Evolutionary conservation across 2,113 vertebrate species (phyloP), one percentile per base, ranked within the genome.

Genomic region (Scophthalmus maximus): DNA sequence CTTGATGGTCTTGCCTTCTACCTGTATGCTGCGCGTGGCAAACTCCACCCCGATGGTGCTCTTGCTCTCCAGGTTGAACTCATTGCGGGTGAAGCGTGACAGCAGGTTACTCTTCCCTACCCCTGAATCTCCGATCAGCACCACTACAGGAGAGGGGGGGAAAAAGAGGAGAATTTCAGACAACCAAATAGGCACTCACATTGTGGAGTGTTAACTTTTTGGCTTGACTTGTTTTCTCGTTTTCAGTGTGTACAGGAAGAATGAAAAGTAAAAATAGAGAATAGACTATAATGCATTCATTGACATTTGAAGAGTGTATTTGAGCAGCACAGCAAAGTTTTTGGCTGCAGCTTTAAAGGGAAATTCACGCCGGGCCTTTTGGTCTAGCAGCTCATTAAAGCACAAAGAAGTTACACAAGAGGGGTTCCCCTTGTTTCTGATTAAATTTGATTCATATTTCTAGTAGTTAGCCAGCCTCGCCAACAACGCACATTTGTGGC

Each of bases 31-130:
- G 60, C 95, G 92, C 0, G 95, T 96, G 53, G 95, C 94, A 0
- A 96, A 95, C 90, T 96, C 95, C 88, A 96, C 95, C 0, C 95
- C 95, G 0, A 96, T 95, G 88, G 95, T 95, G 82, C 94, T 96
- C 83, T 95, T 95, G 89, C 95, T 95, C 89, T 95, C 95, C 90
- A 95, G 88, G 93, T 88, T 95, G 90, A 95, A 96, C 89, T 95
- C 95, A 0, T 96, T 96, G 8, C 95, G 93, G 65, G 95, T 96
- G 93, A 96, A 96, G 65, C 95, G 95, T 0, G 95, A 96, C 17
- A 96, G 92, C 23, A 96, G 91, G 85, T 96, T 96, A 81, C 95
- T 96, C 89, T 96, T 96, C 18, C 95, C 95, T 9, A 96, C 95
- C 0, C 95, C 95, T 0, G 95, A 96, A 79, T 96, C 95, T 25